These are phyloP conservation scores for Aromia moschata DNA, from an alignment of 2,888 invertebrate species.

Conservation along the genomic window DNA sequence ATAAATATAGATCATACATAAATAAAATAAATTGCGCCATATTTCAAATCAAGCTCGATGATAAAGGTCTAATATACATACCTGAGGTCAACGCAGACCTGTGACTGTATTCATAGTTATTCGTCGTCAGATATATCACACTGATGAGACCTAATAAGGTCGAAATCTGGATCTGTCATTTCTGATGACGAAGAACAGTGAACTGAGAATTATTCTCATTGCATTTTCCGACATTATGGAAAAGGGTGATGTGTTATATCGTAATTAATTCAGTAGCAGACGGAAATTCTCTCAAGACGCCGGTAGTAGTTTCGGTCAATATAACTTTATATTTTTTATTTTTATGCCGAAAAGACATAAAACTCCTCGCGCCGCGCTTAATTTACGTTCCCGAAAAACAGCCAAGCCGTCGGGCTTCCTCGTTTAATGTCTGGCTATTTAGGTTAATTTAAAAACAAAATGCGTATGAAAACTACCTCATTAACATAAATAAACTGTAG, in stretches of 20 bases:
- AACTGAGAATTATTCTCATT: too few relatives aligned
- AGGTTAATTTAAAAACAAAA: slow-evolving; percentile 48
- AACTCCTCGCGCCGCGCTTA: slow-evolving; percentile 43
- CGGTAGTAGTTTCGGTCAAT: background rate
- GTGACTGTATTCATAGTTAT: too few relatives aligned
- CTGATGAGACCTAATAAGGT: too few relatives aligned
- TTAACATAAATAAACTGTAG: slow-evolving; percentile 47
- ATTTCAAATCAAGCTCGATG: too few relatives aligned
- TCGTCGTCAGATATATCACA: too few relatives aligned
- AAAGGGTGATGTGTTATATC: background rate
- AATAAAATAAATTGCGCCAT: too few relatives aligned
- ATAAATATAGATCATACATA: too few relatives aligned
- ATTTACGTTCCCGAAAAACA: slow-evolving; percentile 45
- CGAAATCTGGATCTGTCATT: too few relatives aligned
- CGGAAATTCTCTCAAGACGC: background rate
- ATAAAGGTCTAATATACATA: too few relatives aligned
- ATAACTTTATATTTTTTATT: background rate
- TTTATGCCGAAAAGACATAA: slow-evolving; percentile 38
- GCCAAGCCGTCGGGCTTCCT: slow-evolving; percentile 39
- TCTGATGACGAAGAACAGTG: too few relatives aligned
- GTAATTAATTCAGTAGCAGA: background rate
- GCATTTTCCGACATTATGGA: background rate
- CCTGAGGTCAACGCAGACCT: too few relatives aligned
- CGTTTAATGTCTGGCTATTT: slow-evolving; percentile 47
- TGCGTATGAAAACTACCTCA: slow-evolving; percentile 48